Evolutionary conservation across 92 coral and sea anemone species (phyloP), one percentile per base, ranked within the genome.

Genomic region (Epizoanthus illoricatus): DNA sequence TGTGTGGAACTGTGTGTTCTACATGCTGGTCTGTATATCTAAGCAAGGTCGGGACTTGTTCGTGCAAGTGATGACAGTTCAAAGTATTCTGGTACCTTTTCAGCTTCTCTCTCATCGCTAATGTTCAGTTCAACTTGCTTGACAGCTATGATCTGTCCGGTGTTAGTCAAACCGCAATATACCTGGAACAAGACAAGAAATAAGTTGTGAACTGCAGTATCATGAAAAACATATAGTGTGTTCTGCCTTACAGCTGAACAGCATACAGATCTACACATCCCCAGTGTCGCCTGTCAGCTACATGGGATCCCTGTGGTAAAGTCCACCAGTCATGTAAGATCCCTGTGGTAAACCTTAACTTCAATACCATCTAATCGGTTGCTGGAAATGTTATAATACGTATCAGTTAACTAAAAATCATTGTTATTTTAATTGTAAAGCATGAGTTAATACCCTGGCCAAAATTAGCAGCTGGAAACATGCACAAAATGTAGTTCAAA

Each of bases 61-160:
- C n/a, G 58, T 55, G 23, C 40, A 23, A 7, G 15, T 21, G 24
- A 19, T 41, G 12, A 17, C 5, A 11, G 6, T 60, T 41, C n/a
- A 8, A 12, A 12, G 10, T 79, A 39, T 41, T 6, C 33, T 36
- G 62, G 10, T 75, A 92, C 98, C 92, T 86, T 63, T 71, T 95
- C 98, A 15, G 97, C 97, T 72, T 87, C 93, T 5, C 81, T 84
- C 81, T 86, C 87, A 67, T 95, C 89, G 67, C 91, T 92, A 60
- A 89, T 86, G 57, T 88, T 85, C 28, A 95, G 88, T 79, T 95
- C 98, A 19, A 95, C 98, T 83, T 95, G 98, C 65, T 95, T 95
- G 13, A 95, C 98, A 2, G 98, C 98, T 55, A 95, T 95, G 92
- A 95, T 87, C 76, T 93, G 93, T 42, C 98, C 98, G 2, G 90